Evolutionary conservation across 1,140 invertebrate genomes (phyloP).

Genomic region (Habropoda laboriosa): DNA sequence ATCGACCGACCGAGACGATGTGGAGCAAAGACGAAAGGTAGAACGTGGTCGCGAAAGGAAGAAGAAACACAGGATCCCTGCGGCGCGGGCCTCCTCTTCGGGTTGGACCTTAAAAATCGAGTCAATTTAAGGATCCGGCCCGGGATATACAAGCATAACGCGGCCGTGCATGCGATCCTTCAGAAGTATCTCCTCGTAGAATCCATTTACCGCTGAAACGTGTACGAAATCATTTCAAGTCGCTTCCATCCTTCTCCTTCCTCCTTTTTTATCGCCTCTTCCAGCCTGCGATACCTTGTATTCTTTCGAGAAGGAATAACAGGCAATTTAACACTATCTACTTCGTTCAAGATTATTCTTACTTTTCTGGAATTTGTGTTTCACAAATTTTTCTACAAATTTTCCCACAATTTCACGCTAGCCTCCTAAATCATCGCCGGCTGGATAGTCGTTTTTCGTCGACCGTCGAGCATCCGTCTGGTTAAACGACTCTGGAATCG

Average conservation of each 20-base stretch:
- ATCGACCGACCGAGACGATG: conserved; percentile 53
- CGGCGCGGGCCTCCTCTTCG: conserved; percentile 53
- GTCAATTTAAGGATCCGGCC: conserved; percentile 67
- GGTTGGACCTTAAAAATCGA: conserved; percentile 68
- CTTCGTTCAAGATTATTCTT: too few species aligned
- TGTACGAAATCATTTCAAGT: conserved; percentile 53
- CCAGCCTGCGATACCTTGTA: too few species aligned
- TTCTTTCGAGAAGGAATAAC: not conserved
- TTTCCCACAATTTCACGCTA: conserved; percentile 24
- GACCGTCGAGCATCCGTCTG: conserved; percentile 11
- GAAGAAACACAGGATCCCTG: conserved; percentile 69
- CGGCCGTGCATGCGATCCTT: conserved; percentile 59
- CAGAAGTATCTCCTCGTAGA: conserved; percentile 53
- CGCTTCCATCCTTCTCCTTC: conserved; percentile 9
- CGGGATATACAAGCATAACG: conserved; percentile 55
- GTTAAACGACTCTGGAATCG: conserved; percentile 43
- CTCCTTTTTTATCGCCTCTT: conserved; percentile 23
- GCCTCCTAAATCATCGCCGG: conserved; percentile 33
- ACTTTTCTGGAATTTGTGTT: too few species aligned
- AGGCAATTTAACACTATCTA: not conserved
- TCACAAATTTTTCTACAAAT: too few species aligned
- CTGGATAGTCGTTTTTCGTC: conserved; percentile 62
- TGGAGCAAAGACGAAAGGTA: conserved; percentile 68
- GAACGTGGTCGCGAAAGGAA: conserved; percentile 57
- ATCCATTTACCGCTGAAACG: conserved; percentile 62